Evolutionary conservation across 1,140 invertebrate species (phyloP), one percentile per base, ranked within the genome.

Genomic region (Drosophila nikananu): DNA sequence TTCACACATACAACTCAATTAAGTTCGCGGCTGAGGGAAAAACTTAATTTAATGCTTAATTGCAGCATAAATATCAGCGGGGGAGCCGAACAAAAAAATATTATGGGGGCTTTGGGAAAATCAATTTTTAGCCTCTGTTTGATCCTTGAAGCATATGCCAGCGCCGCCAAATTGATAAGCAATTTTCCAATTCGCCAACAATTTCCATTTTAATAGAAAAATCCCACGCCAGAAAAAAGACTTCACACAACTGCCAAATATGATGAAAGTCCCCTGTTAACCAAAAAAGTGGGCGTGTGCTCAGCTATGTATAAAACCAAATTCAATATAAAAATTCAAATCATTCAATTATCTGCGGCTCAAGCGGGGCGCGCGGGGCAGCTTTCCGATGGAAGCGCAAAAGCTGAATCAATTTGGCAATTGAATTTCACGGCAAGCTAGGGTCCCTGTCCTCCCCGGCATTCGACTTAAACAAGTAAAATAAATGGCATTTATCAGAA

Each of bases 251-350:
- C 59, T 60, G 48, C 66, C 55, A 80, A 80, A 80, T 80, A 80
- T 80, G 77, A 80, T 80, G 78, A 64, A 57, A 66, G 77, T 25
- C 44, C 62, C 39, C 52, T 49, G 17, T 23, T 52, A 32, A 21
- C 27, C 37, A 23, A 61, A 51, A 51, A 77, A 57, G 32, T 71
- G 62, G 60, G 78, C 70, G 59, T 74, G 71, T 73, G 59, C 25
- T 63, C 71, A 73, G 71, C 68, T 61, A 74, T 74, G 71, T 74
- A 64, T 59, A 79, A 74, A 80, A 39, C 60, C 77, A 91, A 86
- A 91, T 86, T 91, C 86, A 90, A 90, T 91, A 90, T 86, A 90
- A 91, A 90, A 90, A 90, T 90, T 90, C 86, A 90, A 90, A 90
- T 90, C 86, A 90, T 90, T 90, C 86, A 90, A 90, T 90, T 90